Evolutionary conservation across 64 coral and sea anemone genomes (phyloP), one percentile per base, ranked within the genome.

Genomic region (Dendronephthya gigantea): DNA sequence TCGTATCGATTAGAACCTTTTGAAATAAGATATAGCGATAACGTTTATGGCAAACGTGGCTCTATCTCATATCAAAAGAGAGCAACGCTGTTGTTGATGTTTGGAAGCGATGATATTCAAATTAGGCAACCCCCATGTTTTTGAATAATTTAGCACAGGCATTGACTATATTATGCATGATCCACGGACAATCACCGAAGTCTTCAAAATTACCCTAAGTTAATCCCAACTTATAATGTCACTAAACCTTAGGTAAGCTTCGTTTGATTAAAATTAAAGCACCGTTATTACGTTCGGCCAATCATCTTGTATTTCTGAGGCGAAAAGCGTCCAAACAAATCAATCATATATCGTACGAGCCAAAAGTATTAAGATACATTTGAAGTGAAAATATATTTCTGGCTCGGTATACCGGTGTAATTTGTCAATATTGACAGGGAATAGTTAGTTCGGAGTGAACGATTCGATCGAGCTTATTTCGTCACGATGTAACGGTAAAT

Each of bases 81-180:
- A 8, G 32, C 36, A 79, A 79, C 72, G 72, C 72, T 79, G 72
- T 79, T 79, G 72, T 79, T 79, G 72, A 76, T 38, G 25, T 79
- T 79, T 79, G 31, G 13, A 79, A 79, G 0, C 32, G 15, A 79
- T 17, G 72, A 79, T 79, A 79, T 79, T 79, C 36, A 79, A 79
- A 79, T 79, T 79, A 79, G 32, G 4, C 25, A 62, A n/a, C n/a
- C n/a, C n/a, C n/a, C 25, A 62, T 23, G 29, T 79, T 36, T 79
- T 79, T 79, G 72, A 34, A 79, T 79, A 79, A 79, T 39, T 79
- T 79, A 36, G 72, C 36, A 79, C 32, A 2, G 1, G 36, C 72
- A 36, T 36, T 34, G 30, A 79, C 36, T 7, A 27, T 11, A 27
- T 34, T 28, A 39, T 34, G 4, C 72, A 9, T 62, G 4, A 19